Evolutionary conservation across 2,113 vertebrate genomes (phyloP), one percentile per base, ranked within the genome.

Genomic region (Ahaetulla prasina): DNA sequence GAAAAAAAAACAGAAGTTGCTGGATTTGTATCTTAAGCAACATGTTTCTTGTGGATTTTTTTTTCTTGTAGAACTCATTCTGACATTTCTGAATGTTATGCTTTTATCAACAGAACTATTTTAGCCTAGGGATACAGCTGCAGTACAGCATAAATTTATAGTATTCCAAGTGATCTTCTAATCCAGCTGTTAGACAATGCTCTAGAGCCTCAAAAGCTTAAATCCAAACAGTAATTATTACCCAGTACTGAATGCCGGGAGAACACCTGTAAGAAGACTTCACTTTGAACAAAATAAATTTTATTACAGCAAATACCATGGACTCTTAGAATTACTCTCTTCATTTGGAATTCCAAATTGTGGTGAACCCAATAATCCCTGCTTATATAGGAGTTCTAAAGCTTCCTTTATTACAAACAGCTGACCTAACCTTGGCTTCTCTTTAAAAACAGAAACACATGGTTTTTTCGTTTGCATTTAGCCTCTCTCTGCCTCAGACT

Each of bases 381-480:
- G 35, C 87, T 85, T 95, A 93, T 95, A 95, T 95, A 96, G 95
- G 85, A 95, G 85, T 90, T 95, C 91, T 92, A 95, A 96, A 94
- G 87, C 91, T 89, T 94, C 60, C 89, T 96, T 97, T 97, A 97
- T 97, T 96, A 96, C 91, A 95, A 96, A 91, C 96, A 97, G 95
- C 96, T 96, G 96, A 97, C 90, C 92, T 92, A 94, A 92, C 90
- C 92, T 95, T 95, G 93, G 95, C 95, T 96, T 96, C 92, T 96
- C 92, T 94, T 96, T 95, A 95, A 96, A 96, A 97, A 96, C 93
- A 95, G 96, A 96, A 96, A 52, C 96, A 96, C 85, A 94, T 95
- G 93, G 88, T 96, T 96, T 95, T 93, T 95, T 92, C 93, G 90
- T 68, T 96, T 90, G 52, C 87, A 91, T 94, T 94, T 95, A 95